Conservation (phyloP, 2,797 vertebrate genomes). For the Tarsius wallacei region DNA sequence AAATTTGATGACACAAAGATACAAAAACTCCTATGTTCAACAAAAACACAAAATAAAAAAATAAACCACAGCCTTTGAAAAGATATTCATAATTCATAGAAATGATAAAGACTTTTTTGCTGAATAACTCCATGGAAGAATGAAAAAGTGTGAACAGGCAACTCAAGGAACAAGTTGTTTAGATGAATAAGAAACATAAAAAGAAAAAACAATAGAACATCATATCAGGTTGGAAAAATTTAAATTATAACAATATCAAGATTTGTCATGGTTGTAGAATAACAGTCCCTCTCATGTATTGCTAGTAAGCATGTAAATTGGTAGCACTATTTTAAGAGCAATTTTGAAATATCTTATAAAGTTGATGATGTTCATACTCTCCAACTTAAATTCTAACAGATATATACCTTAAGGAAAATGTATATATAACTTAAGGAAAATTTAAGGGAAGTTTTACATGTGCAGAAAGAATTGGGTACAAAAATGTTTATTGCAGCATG, state of each 20-base stretch:
- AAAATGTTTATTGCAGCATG: not conserved
- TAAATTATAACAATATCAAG: not conserved
- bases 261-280: too few species aligned
- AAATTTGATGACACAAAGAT: constrained; percentile 15
- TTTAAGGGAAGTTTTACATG: not conserved
- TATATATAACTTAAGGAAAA: not conserved
- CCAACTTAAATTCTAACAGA: not conserved
- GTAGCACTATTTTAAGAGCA: not conserved
- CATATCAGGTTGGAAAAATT: not conserved
- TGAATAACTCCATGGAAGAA: constrained; percentile 14
- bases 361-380: not conserved
- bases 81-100: not conserved
- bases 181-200: not conserved
- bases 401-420: not conserved
- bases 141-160: not conserved
- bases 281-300: not conserved
- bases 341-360: constrained; percentile 3
- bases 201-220: not conserved
- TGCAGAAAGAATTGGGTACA: not conserved
- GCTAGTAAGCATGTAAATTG: not conserved
- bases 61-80: constrained; percentile 3
- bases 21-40: not conserved
- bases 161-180: not conserved
- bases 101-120: constrained; percentile 2
- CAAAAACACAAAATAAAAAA: not conserved